These are phyloP conservation scores for Xiphophorus maculatus DNA, from an alignment of 2,113 vertebrate genomes.

Conservation along the genomic window DNA sequence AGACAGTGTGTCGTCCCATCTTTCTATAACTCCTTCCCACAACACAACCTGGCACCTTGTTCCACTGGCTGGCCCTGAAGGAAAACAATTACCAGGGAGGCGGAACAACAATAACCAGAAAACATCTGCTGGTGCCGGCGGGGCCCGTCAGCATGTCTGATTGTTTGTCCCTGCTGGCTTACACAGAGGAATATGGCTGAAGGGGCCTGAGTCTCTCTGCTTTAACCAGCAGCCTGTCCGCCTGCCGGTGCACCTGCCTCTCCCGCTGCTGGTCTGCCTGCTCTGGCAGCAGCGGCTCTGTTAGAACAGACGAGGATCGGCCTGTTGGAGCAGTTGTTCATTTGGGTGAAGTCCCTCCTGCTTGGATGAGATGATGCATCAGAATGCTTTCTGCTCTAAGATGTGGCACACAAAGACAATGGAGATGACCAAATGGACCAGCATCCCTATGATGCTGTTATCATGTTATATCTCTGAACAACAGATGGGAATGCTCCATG, in stretches of 20 bases:
- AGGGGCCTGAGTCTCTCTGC: conserved; percentile 37
- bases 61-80: conserved; percentile 65
- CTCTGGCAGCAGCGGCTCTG: conserved; percentile 54
- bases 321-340: conserved; percentile 76
- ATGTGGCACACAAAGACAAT: conserved; percentile 23
- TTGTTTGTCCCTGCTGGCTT: conserved; percentile 70
- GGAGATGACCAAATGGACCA: conserved; percentile 35
- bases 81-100: conserved; percentile 76
- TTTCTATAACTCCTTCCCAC: conserved; percentile 60
- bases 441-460: conserved; percentile 50
- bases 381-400: conserved; percentile 40
- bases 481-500: conserved; percentile 38
- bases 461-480: conserved; percentile 15
- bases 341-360: conserved; percentile 64
- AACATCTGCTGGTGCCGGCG: conserved; percentile 78
- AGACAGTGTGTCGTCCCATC: conserved; percentile 56
- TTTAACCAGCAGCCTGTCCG: conserved; percentile 30
- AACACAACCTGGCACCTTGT: conserved; percentile 69
- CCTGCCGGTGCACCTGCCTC: conserved; percentile 63
- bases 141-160: conserved; percentile 61
- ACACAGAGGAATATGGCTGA: conserved; percentile 50
- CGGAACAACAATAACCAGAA: conserved; percentile 75
- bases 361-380: conserved; percentile 49
- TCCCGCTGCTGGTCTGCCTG: conserved; percentile 49
- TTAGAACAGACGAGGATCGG: conserved; percentile 73